These are phyloP conservation scores for Drosophila seclusa DNA, from an alignment of 2,888 invertebrate species.

Conservation along the genomic window DNA sequence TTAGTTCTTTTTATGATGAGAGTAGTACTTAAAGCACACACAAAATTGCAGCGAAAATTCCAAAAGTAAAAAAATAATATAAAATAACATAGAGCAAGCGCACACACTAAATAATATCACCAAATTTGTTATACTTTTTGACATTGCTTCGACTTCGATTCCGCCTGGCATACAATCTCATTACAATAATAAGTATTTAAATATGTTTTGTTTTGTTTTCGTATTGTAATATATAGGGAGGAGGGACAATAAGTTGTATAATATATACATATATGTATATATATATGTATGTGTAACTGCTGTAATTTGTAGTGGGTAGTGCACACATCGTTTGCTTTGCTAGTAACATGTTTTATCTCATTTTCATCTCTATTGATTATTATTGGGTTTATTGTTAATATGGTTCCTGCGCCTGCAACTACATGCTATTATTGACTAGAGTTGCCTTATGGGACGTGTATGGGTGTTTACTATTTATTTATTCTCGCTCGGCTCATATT, in stretches of 20 bases:
- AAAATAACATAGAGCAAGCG: conserved; percentile 58
- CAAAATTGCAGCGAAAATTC: conserved; percentile 20
- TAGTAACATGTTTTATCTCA: conserved; percentile 46
- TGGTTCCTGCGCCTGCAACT: conserved; percentile 74
- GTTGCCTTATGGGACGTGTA: conserved; percentile 82
- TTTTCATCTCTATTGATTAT: conserved; percentile 45
- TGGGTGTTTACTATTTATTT: conserved; percentile 37
- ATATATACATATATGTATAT: conserved; percentile 24
- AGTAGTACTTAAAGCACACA: conserved; percentile 46
- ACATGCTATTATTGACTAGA: conserved; percentile 83
- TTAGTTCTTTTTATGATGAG: conserved; percentile 14
- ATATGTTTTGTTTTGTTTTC: conserved; percentile 27
- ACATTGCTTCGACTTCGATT: conserved; percentile 42
- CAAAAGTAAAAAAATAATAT: conserved; percentile 2
- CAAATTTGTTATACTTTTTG: conserved; percentile 59
- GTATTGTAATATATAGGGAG: conserved; percentile 22
- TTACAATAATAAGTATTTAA: conserved; percentile 36
- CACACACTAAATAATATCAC: conserved; percentile 77
- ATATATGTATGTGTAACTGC: conserved; percentile 36
- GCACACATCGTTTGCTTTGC: conserved; percentile 34
- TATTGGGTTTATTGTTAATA: conserved; percentile 50
- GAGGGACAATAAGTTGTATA: conserved; percentile 39
- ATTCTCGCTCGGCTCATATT: conserved; percentile 60
- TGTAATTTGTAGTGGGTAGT: conserved; percentile 40
- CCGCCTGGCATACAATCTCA: conserved; percentile 29